Base-by-base conservation (phyloP, 2,113 vertebrate genomes). In the Holacanthus passer region DNA sequence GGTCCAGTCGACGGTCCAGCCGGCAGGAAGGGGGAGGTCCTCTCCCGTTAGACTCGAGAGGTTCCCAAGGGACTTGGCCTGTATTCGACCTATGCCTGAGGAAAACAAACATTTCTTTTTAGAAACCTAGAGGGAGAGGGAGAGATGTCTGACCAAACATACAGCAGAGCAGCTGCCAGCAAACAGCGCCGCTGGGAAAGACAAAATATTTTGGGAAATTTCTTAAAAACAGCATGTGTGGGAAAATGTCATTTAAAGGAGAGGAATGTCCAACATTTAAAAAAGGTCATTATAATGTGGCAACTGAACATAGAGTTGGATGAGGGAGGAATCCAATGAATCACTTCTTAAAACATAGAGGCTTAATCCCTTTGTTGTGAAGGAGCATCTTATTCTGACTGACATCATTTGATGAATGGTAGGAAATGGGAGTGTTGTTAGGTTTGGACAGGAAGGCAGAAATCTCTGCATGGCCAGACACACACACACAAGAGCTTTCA, bases 1-100 rank as follows among this genome's bases (percentile, higher is more conserved):
- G 85, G 98, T 99, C 98, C 98, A 99, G 94, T 99, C 98, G 63
- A 98, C 96, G 45, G 97, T 96, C 98, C 98, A 99, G 90, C 98
- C 98, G 16, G 93, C 95, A 80, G 97, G 98, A 84, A 99, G 97
- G 67, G 97, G 97, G 68, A 96, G 90, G 89, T 99, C 99, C 83
- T 99, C 98, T 41, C 92, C 96, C 14, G 95, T 96, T 65, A 97
- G 94, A 77, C 94, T 98, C 53, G 98, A 97, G 89, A 99, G 92
- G 93, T 99, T 99, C 89, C 98, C 98, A 87, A 99, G 91, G 68
- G 98, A 99, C 82, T 98, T 99, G 91, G 98, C 97, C 94, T 98
- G 96, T 60, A 98, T 95, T 89, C 97, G 96, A 74, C 98, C 97
- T 22, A 99, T 98, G 92, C 96, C 98, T 99, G 70, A 79, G 66